These are phyloP conservation scores for Muricea muricata DNA, from an alignment of 92 coral and sea anemone genomes.

Conservation along the genomic window DNA sequence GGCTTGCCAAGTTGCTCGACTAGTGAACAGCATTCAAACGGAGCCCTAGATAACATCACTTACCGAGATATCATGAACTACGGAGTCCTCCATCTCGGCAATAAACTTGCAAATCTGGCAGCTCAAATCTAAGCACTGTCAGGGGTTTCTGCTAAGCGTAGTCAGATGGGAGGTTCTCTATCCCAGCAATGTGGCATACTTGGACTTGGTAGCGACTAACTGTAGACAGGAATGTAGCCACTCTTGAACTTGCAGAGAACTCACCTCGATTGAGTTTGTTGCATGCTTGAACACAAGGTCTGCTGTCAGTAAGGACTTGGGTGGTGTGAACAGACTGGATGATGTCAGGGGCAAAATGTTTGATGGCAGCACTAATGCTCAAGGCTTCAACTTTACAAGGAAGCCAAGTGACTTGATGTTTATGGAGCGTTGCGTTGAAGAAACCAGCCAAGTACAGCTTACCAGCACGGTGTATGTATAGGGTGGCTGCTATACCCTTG, in stretches of 20 bases:
- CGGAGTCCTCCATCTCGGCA: background rate
- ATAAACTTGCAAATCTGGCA: conserved; percentile 51
- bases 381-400: conserved; percentile 65
- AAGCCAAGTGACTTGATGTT: conserved; percentile 42
- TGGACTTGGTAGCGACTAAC: conserved; percentile 46
- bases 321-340: conserved; percentile 48
- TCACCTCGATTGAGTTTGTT: conserved; percentile 62
- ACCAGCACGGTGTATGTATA: conserved; percentile 32
- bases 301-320: conserved; percentile 64
- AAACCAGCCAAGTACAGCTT: conserved; percentile 23
- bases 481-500: conserved; percentile 58
- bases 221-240: conserved; percentile 55
- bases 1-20: conserved; percentile 60
- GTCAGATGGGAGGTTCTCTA: conserved; percentile 55
- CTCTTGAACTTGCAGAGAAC: conserved; percentile 64
- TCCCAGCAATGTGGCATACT: conserved; percentile 42
- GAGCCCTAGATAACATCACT: conserved; percentile 16
- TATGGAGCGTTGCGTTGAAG: conserved; percentile 30
- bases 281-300: conserved; percentile 64
- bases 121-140: conserved; percentile 33
- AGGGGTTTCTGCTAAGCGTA: conserved; percentile 57
- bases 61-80: conserved; percentile 30
- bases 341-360: conserved; percentile 54
- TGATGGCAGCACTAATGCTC: conserved; percentile 48
- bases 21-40: conserved; percentile 28